Percentiles rank a stretch among this genome's conserved stretches.
Evolutionary conservation across 2,888 invertebrate species (phyloP).

Genomic region (Leptopilina myrica): DNA sequence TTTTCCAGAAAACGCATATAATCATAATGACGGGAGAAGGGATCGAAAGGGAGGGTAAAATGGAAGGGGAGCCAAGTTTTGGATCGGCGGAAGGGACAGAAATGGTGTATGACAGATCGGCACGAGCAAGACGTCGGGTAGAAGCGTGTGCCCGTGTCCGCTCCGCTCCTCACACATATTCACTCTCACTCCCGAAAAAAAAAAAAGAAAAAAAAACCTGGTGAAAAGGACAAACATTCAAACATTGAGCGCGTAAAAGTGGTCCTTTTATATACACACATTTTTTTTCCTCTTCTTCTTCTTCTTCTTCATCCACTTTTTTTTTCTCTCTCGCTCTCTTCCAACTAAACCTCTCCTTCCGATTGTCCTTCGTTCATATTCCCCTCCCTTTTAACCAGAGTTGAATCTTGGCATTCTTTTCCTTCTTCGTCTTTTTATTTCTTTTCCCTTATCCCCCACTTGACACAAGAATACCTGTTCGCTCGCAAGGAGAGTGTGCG

Average conservation of each 20-base stretch:
- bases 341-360: conserved; percentile 36
- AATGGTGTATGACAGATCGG: conserved; percentile 65
- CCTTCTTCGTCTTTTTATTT: no score
- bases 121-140: conserved; percentile 54
- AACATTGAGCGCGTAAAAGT: conserved; percentile 39
- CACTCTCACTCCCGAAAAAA: no score
- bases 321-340: conserved; percentile 42
- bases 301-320: conserved; percentile 44
- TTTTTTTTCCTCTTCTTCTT: conserved; percentile 37
- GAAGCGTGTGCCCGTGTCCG: conserved; percentile 46
- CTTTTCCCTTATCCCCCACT: conserved; percentile 50
- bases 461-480: conserved; percentile 54
- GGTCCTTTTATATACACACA: background rate
- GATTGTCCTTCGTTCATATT: conserved; percentile 45
- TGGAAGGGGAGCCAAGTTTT: conserved; percentile 49
- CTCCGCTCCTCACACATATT: background rate
- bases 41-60: conserved; percentile 34
- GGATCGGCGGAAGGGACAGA: conserved; percentile 60
- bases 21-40: conserved; percentile 31
- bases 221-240: conserved; percentile 43
- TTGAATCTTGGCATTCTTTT: conserved; percentile 46
- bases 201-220: conserved; percentile 26
- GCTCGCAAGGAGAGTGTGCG: conserved; percentile 48
- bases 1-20: conserved; percentile 32
- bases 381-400: conserved; percentile 41